Base-by-base conservation (phyloP, 1,140 invertebrate genomes). In the Drosophila ambigua region DNA sequence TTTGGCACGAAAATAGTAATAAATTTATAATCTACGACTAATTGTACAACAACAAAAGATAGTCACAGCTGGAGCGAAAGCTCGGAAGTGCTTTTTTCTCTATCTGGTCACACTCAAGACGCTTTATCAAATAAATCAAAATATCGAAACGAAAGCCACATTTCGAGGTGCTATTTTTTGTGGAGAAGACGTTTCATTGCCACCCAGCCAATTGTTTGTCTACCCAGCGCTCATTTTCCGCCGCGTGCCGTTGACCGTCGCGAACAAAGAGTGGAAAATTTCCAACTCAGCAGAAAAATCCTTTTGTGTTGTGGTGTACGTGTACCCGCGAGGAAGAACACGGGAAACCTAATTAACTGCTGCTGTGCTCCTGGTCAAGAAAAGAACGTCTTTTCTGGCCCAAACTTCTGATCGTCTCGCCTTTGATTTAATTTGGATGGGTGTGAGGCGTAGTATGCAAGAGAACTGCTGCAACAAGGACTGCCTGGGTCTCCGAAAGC, bases 401-500 rank as follows among this genome's bases (percentile, higher is more conserved):
- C 55, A 69, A 64, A 52, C 65, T 71, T 55, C 51, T 64, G 41
- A 66, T 58, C 54, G 60, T 60, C 51, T 67, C 48, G 35, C 41
- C 39, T 49, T 54, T 74, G 44, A 45, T 66, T 63, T 53, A 50
- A 31, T 53, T 76, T 88, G 77, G 79, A 91, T 91, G 90, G 90
- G 90, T 81, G 81, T 91, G 51, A 77, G 94, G 96, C 82, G 69
- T 82, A 82, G 82, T 65, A 87, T 87, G 82, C 82, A 66, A 87
- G 74, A 54, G 15, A 88, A 71, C 46, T 79, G 79, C 60, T 74
- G 49, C 92, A 95, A 95, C 72, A 92, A 92, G 93, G 96, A 97
- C 92, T 97, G 96, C 94, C 93, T 97, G 93, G 95, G 95, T 94
- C 95, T 97, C 93, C 95, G 96, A 93, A 95, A 95, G 94, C 95